Evolutionary conservation across 2,888 invertebrate species (phyloP), one percentile per base, ranked within the genome.

Genomic region (Aphrophora alni): DNA sequence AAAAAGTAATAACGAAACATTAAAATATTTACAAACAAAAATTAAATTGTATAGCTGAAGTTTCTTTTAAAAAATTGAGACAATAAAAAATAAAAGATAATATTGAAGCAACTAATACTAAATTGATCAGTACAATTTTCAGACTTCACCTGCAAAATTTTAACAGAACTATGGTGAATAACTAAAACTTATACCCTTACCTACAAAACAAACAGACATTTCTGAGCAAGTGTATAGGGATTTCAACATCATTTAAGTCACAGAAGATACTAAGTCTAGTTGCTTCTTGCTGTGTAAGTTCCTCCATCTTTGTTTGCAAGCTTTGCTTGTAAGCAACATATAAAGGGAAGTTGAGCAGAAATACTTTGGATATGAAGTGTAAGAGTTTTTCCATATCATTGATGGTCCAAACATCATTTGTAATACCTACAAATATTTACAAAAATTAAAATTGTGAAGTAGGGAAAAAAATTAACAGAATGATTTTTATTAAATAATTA

Each of bases 181-280:
- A n/a, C n/a, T n/a, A n/a, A n/a, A n/a, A n/a, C n/a, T n/a, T n/a
- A n/a, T n/a, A n/a, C n/a, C 71, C 33, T 25, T 80, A 85, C 87
- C 97, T 97, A 89, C 97, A 97, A 89, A 98, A 98, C 86, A 96
- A 91, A 85, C 95, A 95, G n/a, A 98, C 97, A 89, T 98, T 97
- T 80, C 97, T 92, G 82, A 98, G 90, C 83, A 98, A 90, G 88
- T 95, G 96, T 81, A 97, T 94, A 28, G 97, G 97, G 87, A 97
- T 95, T 89, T 98, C 98, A 79, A 96, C 95, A 89, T 98, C 98
- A 89, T 97, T 95, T 75, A 97, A 91, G 89, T 98, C 97, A 90
- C 97, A 97, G 87, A 94, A 96, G 83, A 93, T 92, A 88, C 94
- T 93, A 84, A 95, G 89, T 85, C 91, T 92, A 86, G 93, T 93